Evolutionary conservation across 2,888 invertebrate species (phyloP), one percentile per base, ranked within the genome.

Genomic region (Sialis fuliginosa): DNA sequence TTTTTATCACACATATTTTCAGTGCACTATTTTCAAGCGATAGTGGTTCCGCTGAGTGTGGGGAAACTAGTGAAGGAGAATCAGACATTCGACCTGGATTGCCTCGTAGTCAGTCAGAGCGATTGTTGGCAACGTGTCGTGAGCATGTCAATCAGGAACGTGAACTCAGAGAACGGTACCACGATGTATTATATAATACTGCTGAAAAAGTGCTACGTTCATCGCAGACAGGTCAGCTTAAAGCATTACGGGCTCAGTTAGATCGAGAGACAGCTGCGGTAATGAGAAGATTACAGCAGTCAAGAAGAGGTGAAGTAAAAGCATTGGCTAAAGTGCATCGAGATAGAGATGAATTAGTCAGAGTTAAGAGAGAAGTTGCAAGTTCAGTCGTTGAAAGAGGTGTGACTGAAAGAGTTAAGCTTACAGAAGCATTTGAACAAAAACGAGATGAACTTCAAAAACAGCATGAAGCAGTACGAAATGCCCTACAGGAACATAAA

Each of bases 321-420:
- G 78, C 79, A 44, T 68, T 95, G 50, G 81, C 85, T 30, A 87
- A 90, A 62, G 82, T 82, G 49, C 89, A 91, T 62, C 77, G 85
- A 55, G 92, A 95, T 64, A 85, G 91, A 56, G 91, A 88, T 54
- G 95, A 95, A 62, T 73, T 93, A 55, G 80, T 82, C 51, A 72
- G 88, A 60, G 82, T 86, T 63, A 90, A 89, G 63, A 68, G 91
- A 59, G 83, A 92, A 71, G 88, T 91, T 4, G 76, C 76, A 43
- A 76, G 74, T 50, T 74, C 80, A 56, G 81, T 91, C 6, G 91
- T 95, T 52, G 86, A 86, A 57, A 80, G 86, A 51, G 93, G 91
- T 39, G 93, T 93, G 44, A 80, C 82, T 51, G 93, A 93, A 65
- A 77, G 92, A 49, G 83, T 85, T 52, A 77, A 84, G 48, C 70